Conservation (phyloP, 2,797 vertebrate genomes). For the Gobionotothen gibberifrons region DNA sequence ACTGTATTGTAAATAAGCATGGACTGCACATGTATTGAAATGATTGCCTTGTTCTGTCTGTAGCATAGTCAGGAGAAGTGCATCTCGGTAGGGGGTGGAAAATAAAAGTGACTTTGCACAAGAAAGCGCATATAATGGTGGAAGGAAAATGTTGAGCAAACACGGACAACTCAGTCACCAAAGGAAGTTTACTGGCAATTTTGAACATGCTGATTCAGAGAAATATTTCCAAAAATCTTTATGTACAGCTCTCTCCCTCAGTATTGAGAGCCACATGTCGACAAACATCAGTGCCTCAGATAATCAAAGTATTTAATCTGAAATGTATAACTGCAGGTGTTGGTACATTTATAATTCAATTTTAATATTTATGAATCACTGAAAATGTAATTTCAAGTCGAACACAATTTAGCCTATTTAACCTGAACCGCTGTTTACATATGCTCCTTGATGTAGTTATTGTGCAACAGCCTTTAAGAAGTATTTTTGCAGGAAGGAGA, state of each 20-base stretch:
- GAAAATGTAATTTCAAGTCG: slow-evolving; percentile 73
- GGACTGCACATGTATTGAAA: slow-evolving; percentile 74
- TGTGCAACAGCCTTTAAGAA: slow-evolving; percentile 70
- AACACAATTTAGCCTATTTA: slow-evolving; percentile 75
- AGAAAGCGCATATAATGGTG: slow-evolving; percentile 40
- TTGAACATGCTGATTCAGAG: slow-evolving; percentile 69
- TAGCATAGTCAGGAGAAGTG: slow-evolving; percentile 80
- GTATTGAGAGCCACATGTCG: slow-evolving; percentile 67
- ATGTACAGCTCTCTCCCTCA: slow-evolving; percentile 67
- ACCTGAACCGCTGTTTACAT: slow-evolving; percentile 79
- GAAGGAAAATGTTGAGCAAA: slow-evolving; percentile 52
- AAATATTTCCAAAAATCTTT: slow-evolving; percentile 68
- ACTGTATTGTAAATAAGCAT: slow-evolving; percentile 80
- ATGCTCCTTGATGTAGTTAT: slow-evolving; percentile 66
- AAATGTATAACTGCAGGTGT: slow-evolving; percentile 77
- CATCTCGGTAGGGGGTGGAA: slow-evolving; percentile 45
- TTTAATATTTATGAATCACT: slow-evolving; percentile 79
- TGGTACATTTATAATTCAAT: slow-evolving; percentile 77
- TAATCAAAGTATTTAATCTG: slow-evolving; percentile 78
- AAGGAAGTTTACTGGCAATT: slow-evolving; percentile 74
- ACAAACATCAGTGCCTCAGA: slow-evolving; percentile 83
- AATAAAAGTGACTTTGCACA: slow-evolving; percentile 69
- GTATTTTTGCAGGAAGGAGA: slow-evolving; percentile 50
- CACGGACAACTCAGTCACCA: slow-evolving; percentile 67
- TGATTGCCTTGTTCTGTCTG: slow-evolving; percentile 80